Evolutionary conservation across 1,140 invertebrate genomes (phyloP).

Genomic region (Apis cerana): DNA sequence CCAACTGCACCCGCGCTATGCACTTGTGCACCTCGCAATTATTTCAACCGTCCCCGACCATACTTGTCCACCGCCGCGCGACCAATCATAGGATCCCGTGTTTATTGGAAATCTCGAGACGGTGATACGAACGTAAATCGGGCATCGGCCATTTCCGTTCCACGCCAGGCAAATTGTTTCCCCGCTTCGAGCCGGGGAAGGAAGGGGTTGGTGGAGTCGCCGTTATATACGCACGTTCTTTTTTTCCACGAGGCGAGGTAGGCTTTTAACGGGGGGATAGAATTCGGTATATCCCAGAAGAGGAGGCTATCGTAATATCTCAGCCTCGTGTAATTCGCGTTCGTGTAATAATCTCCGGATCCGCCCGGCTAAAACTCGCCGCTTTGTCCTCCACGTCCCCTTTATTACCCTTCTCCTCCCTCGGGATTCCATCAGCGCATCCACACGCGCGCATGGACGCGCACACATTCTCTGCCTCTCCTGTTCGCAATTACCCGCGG

Average conservation of each 20-base stretch:
- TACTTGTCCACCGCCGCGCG: not conserved
- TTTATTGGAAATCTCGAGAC: not conserved
- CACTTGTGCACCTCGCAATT: constrained; percentile 22
- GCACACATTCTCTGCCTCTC: not conserved
- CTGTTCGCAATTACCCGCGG: constrained; percentile 49
- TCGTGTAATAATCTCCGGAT: constrained; percentile 12
- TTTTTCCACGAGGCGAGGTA: not conserved
- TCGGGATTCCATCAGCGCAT: constrained; percentile 57
- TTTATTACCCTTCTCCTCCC: constrained; percentile 32
- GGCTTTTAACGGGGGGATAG: too few relatives aligned
- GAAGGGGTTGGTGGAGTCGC: too few relatives aligned
- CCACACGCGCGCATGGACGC: constrained; percentile 17
- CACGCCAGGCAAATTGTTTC: not conserved
- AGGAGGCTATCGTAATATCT: constrained; percentile 13
- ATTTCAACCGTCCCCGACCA: constrained; percentile 25
- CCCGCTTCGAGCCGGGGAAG: not conserved
- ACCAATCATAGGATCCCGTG: not conserved
- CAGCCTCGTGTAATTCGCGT: constrained; percentile 27
- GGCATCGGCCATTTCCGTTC: not conserved
- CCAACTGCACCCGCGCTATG: constrained; percentile 27
- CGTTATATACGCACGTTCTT: too few relatives aligned
- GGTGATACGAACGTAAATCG: not conserved
- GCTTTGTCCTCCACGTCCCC: constrained; percentile 19
- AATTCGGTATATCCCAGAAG: not conserved
- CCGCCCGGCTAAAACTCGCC: not conserved